Evolutionary conservation across 2,888 invertebrate species (phyloP).

Genomic region (Patella depressa): DNA sequence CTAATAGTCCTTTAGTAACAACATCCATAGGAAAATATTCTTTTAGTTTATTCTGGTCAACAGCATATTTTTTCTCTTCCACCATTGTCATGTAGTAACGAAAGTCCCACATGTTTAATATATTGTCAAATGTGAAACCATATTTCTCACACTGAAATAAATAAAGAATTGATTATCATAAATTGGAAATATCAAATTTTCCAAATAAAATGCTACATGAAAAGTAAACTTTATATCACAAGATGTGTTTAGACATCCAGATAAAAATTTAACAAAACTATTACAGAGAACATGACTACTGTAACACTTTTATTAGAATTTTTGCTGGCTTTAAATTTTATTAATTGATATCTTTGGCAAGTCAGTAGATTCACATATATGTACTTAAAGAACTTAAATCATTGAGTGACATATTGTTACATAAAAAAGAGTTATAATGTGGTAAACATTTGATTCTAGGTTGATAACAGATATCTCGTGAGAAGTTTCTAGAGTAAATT

Average conservation of each 20-base stretch:
- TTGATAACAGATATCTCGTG: too few relatives aligned
- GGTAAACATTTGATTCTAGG: too few relatives aligned
- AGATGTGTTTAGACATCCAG: not conserved
- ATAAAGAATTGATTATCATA: not conserved
- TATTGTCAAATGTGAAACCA: conserved; percentile 69
- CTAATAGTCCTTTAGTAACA: conserved; percentile 73
- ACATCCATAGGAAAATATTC: conserved; percentile 73
- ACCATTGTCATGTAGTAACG: conserved; percentile 72
- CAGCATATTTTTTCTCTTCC: conserved; percentile 72
- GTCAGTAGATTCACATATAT: too few relatives aligned
- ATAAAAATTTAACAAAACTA: not conserved
- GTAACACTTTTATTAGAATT: too few relatives aligned
- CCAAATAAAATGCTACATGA: not conserved
- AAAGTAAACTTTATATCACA: not conserved
- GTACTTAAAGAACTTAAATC: too few relatives aligned
- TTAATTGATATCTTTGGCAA: too few relatives aligned
- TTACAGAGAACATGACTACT: not conserved
- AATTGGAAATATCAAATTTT: not conserved
- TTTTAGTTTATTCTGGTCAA: conserved; percentile 73
- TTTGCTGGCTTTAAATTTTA: too few relatives aligned
- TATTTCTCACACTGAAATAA: conserved; percentile 70
- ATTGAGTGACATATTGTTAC: too few relatives aligned
- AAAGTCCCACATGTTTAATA: conserved; percentile 72
- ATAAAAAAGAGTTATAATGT: too few relatives aligned
- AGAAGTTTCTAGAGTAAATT: too few relatives aligned